Percentiles rank a stretch among this genome's conserved stretches.
Evolutionary conservation across 2,888 invertebrate genomes (phyloP).

Genomic region (Clitarchus hookeri): DNA sequence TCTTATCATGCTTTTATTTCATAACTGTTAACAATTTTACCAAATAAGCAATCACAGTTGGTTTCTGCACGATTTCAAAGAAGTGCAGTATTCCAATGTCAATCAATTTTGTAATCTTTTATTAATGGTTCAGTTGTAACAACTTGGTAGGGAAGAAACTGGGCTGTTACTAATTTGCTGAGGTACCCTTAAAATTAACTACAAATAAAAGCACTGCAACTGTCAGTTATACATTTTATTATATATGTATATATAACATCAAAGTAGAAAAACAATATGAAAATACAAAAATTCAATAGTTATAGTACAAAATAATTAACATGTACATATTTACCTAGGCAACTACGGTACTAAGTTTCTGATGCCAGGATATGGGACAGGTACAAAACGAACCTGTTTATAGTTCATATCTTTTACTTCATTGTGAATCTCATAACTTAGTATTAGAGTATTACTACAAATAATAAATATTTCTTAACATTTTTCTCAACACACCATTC

Average conservation of each 20-base stretch:
- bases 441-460: neutral
- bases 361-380: too few relatives aligned
- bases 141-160: too few relatives aligned
- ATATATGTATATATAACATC: neutral
- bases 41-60: too few relatives aligned
- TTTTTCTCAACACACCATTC: neutral
- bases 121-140: too few relatives aligned
- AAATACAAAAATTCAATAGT: neutral
- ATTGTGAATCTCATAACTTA: neutral
- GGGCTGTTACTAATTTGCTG: too few relatives aligned
- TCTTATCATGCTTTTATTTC: too few relatives aligned
- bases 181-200: neutral
- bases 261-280: constrained; percentile 8
- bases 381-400: too few relatives aligned
- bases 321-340: neutral
- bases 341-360: neutral
- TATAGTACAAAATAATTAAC: neutral
- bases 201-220: neutral
- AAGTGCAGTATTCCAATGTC: too few relatives aligned
- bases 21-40: too few relatives aligned
- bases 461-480: neutral
- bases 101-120: too few relatives aligned
- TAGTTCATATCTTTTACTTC: too few relatives aligned
- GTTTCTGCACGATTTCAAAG: too few relatives aligned
- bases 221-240: neutral